Conservation (phyloP, 2,888 invertebrate species). For the Ectobius pallidus region DNA sequence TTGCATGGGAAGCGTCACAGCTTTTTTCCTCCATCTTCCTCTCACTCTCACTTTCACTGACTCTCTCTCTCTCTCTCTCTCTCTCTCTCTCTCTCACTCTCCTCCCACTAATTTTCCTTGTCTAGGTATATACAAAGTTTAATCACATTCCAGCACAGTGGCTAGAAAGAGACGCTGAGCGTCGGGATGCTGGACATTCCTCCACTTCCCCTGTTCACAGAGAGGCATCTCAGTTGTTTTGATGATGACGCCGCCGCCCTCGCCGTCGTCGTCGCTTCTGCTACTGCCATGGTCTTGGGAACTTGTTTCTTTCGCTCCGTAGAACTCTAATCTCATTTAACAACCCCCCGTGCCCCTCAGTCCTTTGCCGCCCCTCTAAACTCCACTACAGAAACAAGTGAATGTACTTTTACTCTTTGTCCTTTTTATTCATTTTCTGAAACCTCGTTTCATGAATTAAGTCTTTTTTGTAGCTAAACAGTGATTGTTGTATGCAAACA, state of each 20-base stretch:
- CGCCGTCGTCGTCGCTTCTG: too few relatives aligned
- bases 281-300: slow-evolving; percentile 1
- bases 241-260: not conserved
- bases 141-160: slow-evolving; percentile 31
- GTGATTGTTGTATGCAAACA: not conserved
- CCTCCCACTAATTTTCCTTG: too few relatives aligned
- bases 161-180: not conserved
- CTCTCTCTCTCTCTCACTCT: too few relatives aligned
- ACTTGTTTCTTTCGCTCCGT: slow-evolving; percentile 3
- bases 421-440: not conserved
- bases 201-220: not conserved
- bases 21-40: too few relatives aligned
- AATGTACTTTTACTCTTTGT: not conserved
- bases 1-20: too few relatives aligned
- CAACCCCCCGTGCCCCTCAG: not conserved
- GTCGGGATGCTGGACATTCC: slow-evolving; percentile 33
- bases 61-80: too few relatives aligned
- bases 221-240: slow-evolving; percentile 7
- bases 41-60: too few relatives aligned
- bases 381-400: not conserved
- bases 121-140: slow-evolving; percentile 27
- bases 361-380: not conserved
- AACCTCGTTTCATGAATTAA: not conserved
- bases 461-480: not conserved
- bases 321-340: slow-evolving; percentile 29